phyloP scores from a whole-genome alignment of 1,140 invertebrate species.

The Prorops nasuta region DNA sequence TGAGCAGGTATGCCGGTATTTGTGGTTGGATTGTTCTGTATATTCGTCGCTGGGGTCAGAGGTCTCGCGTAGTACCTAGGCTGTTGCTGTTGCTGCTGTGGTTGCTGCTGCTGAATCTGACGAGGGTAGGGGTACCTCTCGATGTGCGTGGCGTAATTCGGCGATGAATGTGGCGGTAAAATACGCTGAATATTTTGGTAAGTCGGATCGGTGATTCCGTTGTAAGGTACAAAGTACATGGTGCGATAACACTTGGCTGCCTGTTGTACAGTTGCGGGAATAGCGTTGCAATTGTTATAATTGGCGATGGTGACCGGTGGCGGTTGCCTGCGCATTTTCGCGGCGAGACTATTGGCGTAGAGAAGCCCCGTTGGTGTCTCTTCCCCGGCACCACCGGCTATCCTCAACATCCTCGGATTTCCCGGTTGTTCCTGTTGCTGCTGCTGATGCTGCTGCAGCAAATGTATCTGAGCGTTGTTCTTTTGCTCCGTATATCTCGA shows the following conservation, averaged over 20 bases:
- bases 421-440: slow-evolving; percentile 22
- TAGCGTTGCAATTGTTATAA: slow-evolving; percentile 30
- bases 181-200: slow-evolving; percentile 53
- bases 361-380: slow-evolving; percentile 18
- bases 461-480: slow-evolving; percentile 21
- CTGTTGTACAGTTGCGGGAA: slow-evolving; percentile 15
- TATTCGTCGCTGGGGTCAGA: slow-evolving; percentile 7
- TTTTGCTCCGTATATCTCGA: slow-evolving; percentile 30
- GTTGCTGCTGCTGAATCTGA: slow-evolving; percentile 27
- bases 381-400: slow-evolving; percentile 32
- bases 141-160: slow-evolving; percentile 48
- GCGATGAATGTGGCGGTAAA: slow-evolving; percentile 44
- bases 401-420: slow-evolving; percentile 32
- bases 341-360: slow-evolving; percentile 28
- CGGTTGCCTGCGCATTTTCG: slow-evolving; percentile 34
- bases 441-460: slow-evolving; percentile 18
- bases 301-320: slow-evolving; percentile 26
- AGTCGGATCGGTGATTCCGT: slow-evolving; percentile 53
- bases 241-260: slow-evolving; percentile 56
- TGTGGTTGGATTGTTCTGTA: not conserved
- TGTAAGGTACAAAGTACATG: slow-evolving; percentile 76
- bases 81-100: slow-evolving; percentile 21
- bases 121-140: slow-evolving; percentile 49
- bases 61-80: slow-evolving; percentile 36
- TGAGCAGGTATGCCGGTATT: slow-evolving; percentile 6